Conservation (phyloP, 2,888 invertebrate genomes). For the Diarsia mendica region DNA sequence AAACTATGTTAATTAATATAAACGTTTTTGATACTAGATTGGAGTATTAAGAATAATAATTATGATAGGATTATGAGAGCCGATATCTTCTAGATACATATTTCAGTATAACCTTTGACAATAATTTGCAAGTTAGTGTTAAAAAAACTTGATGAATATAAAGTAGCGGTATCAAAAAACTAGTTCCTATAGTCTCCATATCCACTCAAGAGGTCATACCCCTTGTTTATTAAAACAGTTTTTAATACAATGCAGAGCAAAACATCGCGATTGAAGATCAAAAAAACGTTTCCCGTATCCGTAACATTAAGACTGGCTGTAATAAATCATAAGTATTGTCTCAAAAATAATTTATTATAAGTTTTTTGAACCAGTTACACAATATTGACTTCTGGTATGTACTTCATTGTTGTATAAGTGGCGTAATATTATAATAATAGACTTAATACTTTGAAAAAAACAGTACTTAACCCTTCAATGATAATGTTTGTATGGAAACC, state of each 20-base stretch:
- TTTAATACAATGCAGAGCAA: conserved; percentile 48
- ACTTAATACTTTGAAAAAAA: conserved; percentile 68
- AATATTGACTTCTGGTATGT: conserved; percentile 80
- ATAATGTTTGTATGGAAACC: conserved; percentile 59
- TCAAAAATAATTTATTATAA: conserved; percentile 69
- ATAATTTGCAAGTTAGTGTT: conserved; percentile 3
- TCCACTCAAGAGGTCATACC: conserved; percentile 44
- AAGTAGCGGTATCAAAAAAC: conserved; percentile 22
- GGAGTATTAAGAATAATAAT: conserved; percentile 22
- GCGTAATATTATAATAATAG: conserved; percentile 79
- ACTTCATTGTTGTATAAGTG: conserved; percentile 75
- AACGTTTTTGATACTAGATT: conserved; percentile 13
- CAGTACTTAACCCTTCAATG: conserved; percentile 66
- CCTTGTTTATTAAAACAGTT: conserved; percentile 50
- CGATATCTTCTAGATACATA: not conserved
- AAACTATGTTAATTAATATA: conserved; percentile 42
- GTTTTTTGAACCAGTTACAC: conserved; percentile 68
- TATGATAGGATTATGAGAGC: conserved; percentile 13
- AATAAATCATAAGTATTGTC: conserved; percentile 75
- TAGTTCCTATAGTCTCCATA: conserved; percentile 20
- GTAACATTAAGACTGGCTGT: conserved; percentile 61
- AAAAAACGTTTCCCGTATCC: conserved; percentile 70
- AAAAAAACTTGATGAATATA: conserved; percentile 15
- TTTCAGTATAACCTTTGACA: conserved; percentile 24
- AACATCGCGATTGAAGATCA: conserved; percentile 44